Evolutionary conservation across 2,888 invertebrate species (phyloP), one percentile per base, ranked within the genome.

Genomic region (Leucoma salicis): DNA sequence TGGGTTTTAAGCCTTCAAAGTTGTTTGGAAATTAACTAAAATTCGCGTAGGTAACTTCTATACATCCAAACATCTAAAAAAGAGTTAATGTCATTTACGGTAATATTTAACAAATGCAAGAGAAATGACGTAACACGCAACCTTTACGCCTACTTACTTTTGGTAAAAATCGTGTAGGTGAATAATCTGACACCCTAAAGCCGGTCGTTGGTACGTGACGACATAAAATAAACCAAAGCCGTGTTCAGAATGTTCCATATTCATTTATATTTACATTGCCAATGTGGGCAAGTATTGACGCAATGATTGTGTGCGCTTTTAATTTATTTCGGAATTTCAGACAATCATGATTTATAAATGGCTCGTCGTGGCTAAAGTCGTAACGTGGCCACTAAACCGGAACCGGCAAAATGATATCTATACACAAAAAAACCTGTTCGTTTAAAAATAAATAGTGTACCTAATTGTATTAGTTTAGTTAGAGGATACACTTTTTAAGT

Each of bases 71-170:
- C n/a, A n/a, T 16, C 16, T 6, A 4, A 16, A 4, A 16, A 16
- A 3, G 16, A 16, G 16, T 6, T 44, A n/a, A n/a, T 15, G 41
- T 44, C 42, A 51, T 61, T 55, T 54, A 53, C 39, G 44, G 46
- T 43, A 46, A 49, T 42, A 57, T 37, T 36, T 37, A 56, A 46
- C 39, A 53, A 65, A 49, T 61, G 44, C 39, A 53, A 51, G 43
- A 63, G 50, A 44, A 57, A 66, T 82, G 80, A 81, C 79, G 82
- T 78, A 81, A 82, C 62, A 55, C 50, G 57, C 71, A 78, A 81
- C 84, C 82, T 85, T 82, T 70, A 74, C 83, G 63, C 85, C 82
- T 67, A 82, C 84, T 47, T 33, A 61, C 62, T 67, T 73, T 66
- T 69, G 66, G 57, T 52, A 46, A 57, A 44, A 43, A 34, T n/a